Percentiles rank a stretch among this genome's conserved stretches.
Conservation (phyloP, 2,888 invertebrate species). For the Barypeithes pellucidus region DNA sequence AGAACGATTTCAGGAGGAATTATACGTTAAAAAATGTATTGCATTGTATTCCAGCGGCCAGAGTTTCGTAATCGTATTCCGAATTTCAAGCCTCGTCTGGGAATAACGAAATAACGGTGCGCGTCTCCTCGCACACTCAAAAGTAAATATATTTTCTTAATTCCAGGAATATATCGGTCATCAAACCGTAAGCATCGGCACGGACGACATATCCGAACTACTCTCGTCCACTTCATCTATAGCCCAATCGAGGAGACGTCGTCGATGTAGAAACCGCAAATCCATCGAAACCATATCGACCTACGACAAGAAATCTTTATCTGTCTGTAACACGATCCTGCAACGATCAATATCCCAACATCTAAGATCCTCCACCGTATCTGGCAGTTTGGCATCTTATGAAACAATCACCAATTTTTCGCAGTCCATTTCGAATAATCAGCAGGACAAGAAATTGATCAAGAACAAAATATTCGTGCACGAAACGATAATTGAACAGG, state of each 20-base stretch:
- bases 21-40: too few relatives aligned
- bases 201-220: conserved; percentile 27
- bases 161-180: conserved; percentile 24
- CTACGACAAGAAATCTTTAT: not conserved
- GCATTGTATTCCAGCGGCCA: too few relatives aligned
- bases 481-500: conserved; percentile 20
- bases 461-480: conserved; percentile 21
- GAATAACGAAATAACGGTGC: too few relatives aligned
- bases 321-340: not conserved
- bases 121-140: too few relatives aligned
- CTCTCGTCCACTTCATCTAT: conserved; percentile 6
- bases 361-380: not conserved
- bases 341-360: too few relatives aligned
- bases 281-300: not conserved
- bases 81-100: too few relatives aligned
- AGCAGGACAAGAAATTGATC: not conserved
- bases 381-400: conserved; percentile 2
- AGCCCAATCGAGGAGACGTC: not conserved
- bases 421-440: not conserved
- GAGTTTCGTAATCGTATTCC: too few relatives aligned
- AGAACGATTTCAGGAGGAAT: too few relatives aligned
- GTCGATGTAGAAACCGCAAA: not conserved
- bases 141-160: too few relatives aligned
- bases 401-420: conserved; percentile 29
- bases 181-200: conserved; percentile 14